Base-by-base conservation (phyloP, 2,113 vertebrate species). In the Gopherus flavomarginatus region DNA sequence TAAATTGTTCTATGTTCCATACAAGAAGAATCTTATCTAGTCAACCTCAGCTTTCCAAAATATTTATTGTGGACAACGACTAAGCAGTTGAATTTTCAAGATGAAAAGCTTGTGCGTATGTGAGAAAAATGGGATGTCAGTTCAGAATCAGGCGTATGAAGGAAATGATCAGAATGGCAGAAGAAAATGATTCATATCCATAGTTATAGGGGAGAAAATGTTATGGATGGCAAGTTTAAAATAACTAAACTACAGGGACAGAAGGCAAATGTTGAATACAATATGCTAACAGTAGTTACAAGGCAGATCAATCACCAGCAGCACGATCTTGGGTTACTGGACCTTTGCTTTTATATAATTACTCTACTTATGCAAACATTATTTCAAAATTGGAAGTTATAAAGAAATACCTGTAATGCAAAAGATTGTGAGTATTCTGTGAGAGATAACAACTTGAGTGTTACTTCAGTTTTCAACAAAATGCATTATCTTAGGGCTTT, bases 381-480 rank as follows among this genome's bases (percentile, higher is more conserved):
- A 81, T 97, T 98, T 93, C 75, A 90, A 93, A 96, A 92, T 93
- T 93, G 94, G 97, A 96, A 0, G 3, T 87, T 90, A 87, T 86
- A 14, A 92, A 96, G 97, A 98, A 98, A 98, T 96, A 93, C 84
- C 81, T 92, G 85, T 82, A 52, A 81, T 92, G 88, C 90, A 78
- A 54, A 93, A 92, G 87, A 90, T 98, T 97, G 98, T 97, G 79
- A 96, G 96, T 93, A 97, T 98, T 98, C 93, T 98, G 98, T 97
- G 98, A 98, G 97, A 98, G 98, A 98, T 98, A 98, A 96, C 94
- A 96, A 96, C 96, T 96, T 90, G 98, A 98, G 97, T 98, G 95
- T 98, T 97, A 96, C 97, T 97, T 97, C 93, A 96, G 97, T 97
- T 95, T 97, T 98, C 96, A 98, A 98, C 93, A 1, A 94, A 89